Evolutionary conservation across 2,113 vertebrate species (phyloP).

Genomic region (Ellobius talpinus): DNA sequence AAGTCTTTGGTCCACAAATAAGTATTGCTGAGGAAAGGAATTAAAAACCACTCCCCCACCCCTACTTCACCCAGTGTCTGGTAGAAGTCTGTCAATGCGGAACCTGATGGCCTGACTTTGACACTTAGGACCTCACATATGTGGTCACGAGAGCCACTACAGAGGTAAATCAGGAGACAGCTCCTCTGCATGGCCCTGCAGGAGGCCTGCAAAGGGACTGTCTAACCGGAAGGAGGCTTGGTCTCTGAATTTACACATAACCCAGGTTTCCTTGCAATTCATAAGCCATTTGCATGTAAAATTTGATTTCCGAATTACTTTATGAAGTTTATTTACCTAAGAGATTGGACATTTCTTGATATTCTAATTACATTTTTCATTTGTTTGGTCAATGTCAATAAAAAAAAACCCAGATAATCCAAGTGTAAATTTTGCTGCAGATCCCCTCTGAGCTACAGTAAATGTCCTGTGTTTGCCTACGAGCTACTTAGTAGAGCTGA

Average conservation of each 20-base stretch:
- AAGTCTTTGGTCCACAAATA: neutral
- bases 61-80: too few relatives aligned
- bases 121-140: fast-evolving
- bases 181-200: neutral
- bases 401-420: conserved; percentile 28
- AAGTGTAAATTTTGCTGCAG: conserved; percentile 36
- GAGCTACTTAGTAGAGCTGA: neutral
- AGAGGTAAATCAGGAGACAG: neutral
- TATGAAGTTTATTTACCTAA: conserved; percentile 15
- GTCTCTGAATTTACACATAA: neutral
- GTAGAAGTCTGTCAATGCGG: neutral
- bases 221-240: neutral
- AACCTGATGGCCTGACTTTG: neutral
- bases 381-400: neutral
- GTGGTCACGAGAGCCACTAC: neutral
- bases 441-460: conserved; percentile 30
- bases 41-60: neutral
- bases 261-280: neutral
- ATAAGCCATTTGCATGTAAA: neutral
- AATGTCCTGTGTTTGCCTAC: conserved; percentile 52
- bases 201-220: neutral
- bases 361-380: conserved; percentile 53
- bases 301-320: conserved; percentile 47
- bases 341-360: neutral
- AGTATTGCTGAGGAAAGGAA: neutral